Base-by-base conservation (phyloP, 2,797 vertebrate species). In the Antennarius maculatus region DNA sequence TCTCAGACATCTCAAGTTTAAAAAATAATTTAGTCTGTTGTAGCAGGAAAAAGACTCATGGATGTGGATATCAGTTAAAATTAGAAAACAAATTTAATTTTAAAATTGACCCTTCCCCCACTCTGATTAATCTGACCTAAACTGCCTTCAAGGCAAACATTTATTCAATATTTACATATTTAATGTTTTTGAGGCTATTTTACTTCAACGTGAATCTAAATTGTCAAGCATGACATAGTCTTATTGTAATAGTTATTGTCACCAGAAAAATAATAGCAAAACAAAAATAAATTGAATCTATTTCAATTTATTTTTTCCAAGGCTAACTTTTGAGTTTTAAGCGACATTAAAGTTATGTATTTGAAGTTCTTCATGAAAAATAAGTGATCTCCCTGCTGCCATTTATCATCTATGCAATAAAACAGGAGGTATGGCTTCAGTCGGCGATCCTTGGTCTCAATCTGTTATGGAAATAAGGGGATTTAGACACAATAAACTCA, bases 391-490 rank as follows among this genome's bases (percentile, higher is more conserved):
- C 28, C 8, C 27, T 2, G 14, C 63, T 80, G 51, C 54, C 45
- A 63, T 23, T 68, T 29, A 59, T 64, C 51, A 66, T 77, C 4
- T 42, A 39, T 60, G 47, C 58, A 45, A 50, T 56, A 55, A 68
- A 71, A 65, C 66, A 80, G 76, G 66, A 80, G 80, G 63, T 78
- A 75, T 75, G 69, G 62, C 65, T 83, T 74, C 11, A 45, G 45
- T 79, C 76, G 2, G 6, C 70, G 55, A 72, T 80, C 69, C 68
- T 68, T 71, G 59, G 14, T 69, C 64, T 83, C 82, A 86, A 88
- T 85, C 78, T 88, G 79, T 80, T 87, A 83, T 88, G 84, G 81
- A 85, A 87, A 88, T 90, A 59, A 86, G 68, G 70, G 81, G 82
- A 90, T 89, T 86, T 79, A 84, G 77, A 84, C 73, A 71, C 74